These are phyloP conservation scores for Leptura quadrifasciata DNA, from an alignment of 2,888 invertebrate genomes.

Conservation along the genomic window DNA sequence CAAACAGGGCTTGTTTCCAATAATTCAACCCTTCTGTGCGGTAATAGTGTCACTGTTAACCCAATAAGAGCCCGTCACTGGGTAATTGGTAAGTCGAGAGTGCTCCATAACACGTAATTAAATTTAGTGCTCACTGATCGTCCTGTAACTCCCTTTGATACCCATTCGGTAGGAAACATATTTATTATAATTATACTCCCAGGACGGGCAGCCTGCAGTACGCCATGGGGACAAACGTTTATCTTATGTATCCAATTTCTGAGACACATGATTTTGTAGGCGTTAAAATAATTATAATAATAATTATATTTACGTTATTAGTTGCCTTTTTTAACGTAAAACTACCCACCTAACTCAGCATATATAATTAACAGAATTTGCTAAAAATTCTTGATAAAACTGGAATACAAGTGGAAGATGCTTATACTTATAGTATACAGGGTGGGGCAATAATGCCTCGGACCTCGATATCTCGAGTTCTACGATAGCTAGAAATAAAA, in stretches of 20 bases:
- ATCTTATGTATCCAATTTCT: not conserved
- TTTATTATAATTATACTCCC: slow-evolving; percentile 65
- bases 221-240: not conserved
- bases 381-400: no score
- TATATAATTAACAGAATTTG: no score
- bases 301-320: no score
- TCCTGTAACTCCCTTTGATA: slow-evolving; percentile 56
- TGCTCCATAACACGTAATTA: slow-evolving; percentile 67
- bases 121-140: slow-evolving; percentile 62
- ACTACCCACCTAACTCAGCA: no score
- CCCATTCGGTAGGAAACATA: slow-evolving; percentile 67
- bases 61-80: slow-evolving; percentile 71
- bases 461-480: no score
- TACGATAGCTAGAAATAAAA: no score
- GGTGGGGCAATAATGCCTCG: no score
- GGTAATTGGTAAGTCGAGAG: slow-evolving; percentile 72
- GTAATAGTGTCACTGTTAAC: slow-evolving; percentile 56
- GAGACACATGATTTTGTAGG: not conserved
- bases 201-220: slow-evolving; percentile 11
- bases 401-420: no score
- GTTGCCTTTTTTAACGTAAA: no score
- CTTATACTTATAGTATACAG: no score
- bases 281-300: no score
- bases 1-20: slow-evolving; percentile 22
- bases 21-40: slow-evolving; percentile 38